Conservation (phyloP, 35 echinoderm and acorn worm species). For the Lytechinus variegatus region DNA sequence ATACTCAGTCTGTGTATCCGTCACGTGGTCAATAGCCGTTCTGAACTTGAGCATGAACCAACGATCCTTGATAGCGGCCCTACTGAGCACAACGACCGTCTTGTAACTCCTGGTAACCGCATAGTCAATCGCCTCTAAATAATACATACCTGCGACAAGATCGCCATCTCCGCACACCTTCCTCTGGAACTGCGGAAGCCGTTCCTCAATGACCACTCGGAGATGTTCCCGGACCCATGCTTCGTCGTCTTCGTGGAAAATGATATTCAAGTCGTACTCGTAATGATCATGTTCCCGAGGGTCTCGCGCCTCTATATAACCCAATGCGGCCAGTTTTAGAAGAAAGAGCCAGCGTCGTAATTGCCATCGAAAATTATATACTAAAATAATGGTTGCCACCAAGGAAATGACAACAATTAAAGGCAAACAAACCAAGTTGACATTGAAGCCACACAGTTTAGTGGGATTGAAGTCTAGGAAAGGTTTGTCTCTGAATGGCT, state of each 20-base stretch:
- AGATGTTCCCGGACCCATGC: background rate
- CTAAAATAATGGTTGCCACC: background rate
- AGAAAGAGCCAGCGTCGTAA: background rate
- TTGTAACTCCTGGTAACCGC: background rate
- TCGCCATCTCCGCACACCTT: background rate
- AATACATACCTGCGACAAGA: background rate
- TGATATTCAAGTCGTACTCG: background rate
- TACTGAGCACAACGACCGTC: background rate
- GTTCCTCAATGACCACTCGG: background rate
- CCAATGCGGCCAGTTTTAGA: background rate
- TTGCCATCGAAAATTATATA: background rate
- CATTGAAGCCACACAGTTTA: background rate
- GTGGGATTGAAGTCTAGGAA: background rate
- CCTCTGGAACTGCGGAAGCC: background rate
- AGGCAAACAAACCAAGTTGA: background rate
- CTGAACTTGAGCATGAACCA: slow-evolving; percentile 23
- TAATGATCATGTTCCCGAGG: background rate
- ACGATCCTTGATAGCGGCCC: background rate
- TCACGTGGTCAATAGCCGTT: background rate
- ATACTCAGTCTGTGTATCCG: background rate
- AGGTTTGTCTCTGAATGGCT: background rate
- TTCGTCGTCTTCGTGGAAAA: background rate
- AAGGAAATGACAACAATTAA: background rate
- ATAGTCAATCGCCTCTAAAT: background rate
- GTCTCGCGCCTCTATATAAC: background rate